Percentiles rank a stretch among this genome's conserved stretches.
These are phyloP conservation scores for Callochromis pleurospilus DNA, from an alignment of 2,113 vertebrate genomes.

Conservation along the genomic window DNA sequence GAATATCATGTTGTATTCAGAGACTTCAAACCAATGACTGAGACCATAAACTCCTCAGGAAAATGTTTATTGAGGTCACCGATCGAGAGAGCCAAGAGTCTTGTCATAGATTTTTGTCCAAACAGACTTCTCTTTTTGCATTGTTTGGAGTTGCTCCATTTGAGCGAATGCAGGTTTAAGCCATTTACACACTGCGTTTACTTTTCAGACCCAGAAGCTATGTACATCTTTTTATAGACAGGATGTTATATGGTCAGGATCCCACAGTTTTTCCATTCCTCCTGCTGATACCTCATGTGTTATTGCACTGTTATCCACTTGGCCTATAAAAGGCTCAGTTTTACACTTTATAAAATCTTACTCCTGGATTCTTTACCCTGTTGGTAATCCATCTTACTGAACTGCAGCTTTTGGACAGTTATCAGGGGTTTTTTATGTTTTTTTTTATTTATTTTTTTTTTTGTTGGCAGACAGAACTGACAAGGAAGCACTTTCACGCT, in stretches of 20 bases:
- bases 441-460: background rate
- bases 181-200: background rate
- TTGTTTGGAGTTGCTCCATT: background rate
- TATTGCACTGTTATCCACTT: background rate
- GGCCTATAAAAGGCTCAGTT: background rate
- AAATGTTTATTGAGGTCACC: background rate
- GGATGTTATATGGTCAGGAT: background rate
- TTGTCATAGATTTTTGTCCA: background rate
- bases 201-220: background rate
- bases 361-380: background rate
- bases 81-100: background rate
- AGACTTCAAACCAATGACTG: background rate
- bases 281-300: background rate
- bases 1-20: background rate
- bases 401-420: background rate
- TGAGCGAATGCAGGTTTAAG: background rate
- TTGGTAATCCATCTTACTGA: background rate
- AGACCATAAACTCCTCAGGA: background rate
- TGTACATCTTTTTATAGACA: background rate
- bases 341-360: background rate
- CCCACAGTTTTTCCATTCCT: background rate
- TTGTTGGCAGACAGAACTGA: background rate
- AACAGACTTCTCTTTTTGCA: background rate
- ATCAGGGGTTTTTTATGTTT: background rate
- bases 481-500: background rate